Percentiles rank a stretch among this genome's conserved stretches.
Conservation (phyloP, 2,113 vertebrate species). For the Vanacampus margaritifer region DNA sequence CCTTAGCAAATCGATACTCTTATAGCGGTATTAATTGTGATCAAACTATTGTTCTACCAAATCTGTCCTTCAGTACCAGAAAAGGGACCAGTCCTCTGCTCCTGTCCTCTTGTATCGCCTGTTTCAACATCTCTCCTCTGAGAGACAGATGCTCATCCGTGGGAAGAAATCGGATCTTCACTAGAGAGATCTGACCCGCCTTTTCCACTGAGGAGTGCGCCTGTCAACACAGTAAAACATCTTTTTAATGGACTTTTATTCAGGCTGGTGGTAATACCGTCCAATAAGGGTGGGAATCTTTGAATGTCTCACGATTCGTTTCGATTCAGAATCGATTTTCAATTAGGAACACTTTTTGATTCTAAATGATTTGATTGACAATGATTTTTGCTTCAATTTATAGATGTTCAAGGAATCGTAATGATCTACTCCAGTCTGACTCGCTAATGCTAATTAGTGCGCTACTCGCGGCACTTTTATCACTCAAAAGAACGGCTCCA, state of each 20-base stretch:
- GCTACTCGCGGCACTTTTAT: too few species aligned
- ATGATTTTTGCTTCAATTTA: too few species aligned
- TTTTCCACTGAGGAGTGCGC: slow-evolving; percentile 97
- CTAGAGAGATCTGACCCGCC: slow-evolving; percentile 88
- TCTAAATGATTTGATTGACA: too few species aligned
- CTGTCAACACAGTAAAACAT: slow-evolving; percentile 55
- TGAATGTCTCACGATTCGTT: too few species aligned
- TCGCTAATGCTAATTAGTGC: too few species aligned
- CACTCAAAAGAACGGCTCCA: too few species aligned
- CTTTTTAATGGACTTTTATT: not conserved
- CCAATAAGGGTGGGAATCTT: too few species aligned
- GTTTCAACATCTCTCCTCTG: slow-evolving; percentile 82
- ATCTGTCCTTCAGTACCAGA: slow-evolving; percentile 68
- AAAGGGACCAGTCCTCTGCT: slow-evolving; percentile 82
- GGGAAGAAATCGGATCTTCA: slow-evolving; percentile 88
- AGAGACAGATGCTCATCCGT: slow-evolving; percentile 86
- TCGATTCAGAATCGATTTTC: too few species aligned
- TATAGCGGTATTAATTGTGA: not conserved
- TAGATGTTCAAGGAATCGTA: too few species aligned
- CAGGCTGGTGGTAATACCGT: not conserved
- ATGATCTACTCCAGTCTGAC: too few species aligned
- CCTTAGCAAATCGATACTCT: not conserved
- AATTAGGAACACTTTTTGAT: too few species aligned
- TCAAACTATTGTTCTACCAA: not conserved
- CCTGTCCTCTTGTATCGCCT: slow-evolving; percentile 85